Base-by-base conservation (phyloP, 2,113 vertebrate species). In the Trematocara variabile region DNA sequence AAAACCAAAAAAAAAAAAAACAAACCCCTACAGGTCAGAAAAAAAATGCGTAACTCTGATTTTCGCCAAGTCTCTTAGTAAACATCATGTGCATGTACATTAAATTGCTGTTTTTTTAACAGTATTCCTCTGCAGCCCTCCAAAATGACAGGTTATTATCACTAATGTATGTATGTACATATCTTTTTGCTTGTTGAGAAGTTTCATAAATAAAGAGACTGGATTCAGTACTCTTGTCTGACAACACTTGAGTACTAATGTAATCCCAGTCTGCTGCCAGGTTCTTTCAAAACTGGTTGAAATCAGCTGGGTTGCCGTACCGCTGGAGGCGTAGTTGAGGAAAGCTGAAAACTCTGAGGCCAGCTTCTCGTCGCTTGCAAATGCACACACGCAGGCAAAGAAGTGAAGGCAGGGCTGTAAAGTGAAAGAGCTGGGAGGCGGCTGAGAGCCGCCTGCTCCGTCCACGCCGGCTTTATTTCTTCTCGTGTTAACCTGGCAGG, bases 381-480 rank as follows among this genome's bases (percentile, higher is more conserved):
- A 97, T 83, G 98, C 98, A 39, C 97, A 98, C 81, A 99, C 92
- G 28, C 98, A 99, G 88, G 97, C 98, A 28, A 98, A 97, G 96
- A 98, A 98, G 90, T 99, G 98, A n/a, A 98, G 95, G 93, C 98
- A 99, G 58, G 86, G 95, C 2, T 88, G 91, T 54, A 78, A 2
- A 73, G 83, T 2, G n/a, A 3, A 41, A 2, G 50, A n/a, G 56
- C 77, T 6, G 16, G 70, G 33, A 25, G 86, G 58, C 14, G 44
- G 20, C 1, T 30, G 77, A 18, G 63, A 68, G 84, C 10, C 5
- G 1, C 25, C 79, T 3, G 70, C 53, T 34, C 85, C 86, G 1
- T 89, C 81, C 2, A 5, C 52, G 0, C 63, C 53, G 0, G 20
- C 10, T 84, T 79, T 92, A 2, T 54, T 88, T 39, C 81, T 83